These are phyloP conservation scores for Ictidomys tridecemlineatus DNA, from an alignment of 2,113 vertebrate genomes.

Conservation along the genomic window DNA sequence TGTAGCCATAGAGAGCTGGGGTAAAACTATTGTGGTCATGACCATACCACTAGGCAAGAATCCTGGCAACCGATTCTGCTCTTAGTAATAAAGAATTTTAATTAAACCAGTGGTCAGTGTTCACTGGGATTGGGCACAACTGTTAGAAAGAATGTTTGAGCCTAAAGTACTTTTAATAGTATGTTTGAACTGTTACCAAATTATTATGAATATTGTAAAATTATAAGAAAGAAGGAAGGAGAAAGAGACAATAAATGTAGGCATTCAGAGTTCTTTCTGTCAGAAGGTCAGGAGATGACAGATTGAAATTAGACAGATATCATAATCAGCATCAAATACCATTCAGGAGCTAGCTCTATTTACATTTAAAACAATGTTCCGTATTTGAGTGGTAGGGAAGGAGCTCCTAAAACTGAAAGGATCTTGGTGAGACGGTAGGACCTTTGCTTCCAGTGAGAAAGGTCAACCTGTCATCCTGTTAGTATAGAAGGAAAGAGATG, in stretches of 20 bases:
- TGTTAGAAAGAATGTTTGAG: conserved; percentile 5
- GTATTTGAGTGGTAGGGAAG: background rate
- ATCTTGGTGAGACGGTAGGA: background rate
- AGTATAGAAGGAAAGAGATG: background rate
- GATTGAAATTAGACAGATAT: conserved; percentile 1
- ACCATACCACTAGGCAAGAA: background rate
- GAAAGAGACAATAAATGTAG: conserved; percentile 18
- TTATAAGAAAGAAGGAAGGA: background rate
- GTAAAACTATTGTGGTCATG: background rate
- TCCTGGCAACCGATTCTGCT: background rate
- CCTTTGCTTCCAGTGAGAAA: conserved; percentile 1
- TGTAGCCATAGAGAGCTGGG: background rate
- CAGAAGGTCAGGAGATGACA: background rate
- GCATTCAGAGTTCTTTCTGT: background rate
- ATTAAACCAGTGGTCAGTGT: conserved; percentile 23
- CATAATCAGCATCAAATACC: conserved; percentile 24
- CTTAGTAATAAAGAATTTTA: conserved; percentile 11
- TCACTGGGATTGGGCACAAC: background rate
- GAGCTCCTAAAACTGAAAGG: background rate
- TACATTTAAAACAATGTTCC: background rate
- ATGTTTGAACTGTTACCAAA: background rate
- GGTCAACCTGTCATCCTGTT: background rate
- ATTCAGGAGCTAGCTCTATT: background rate
- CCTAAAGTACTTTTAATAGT: conserved; percentile 4
- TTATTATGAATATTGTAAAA: background rate